Evolutionary conservation across 2,113 vertebrate species (phyloP).

Genomic region (Charadrius vociferus): DNA sequence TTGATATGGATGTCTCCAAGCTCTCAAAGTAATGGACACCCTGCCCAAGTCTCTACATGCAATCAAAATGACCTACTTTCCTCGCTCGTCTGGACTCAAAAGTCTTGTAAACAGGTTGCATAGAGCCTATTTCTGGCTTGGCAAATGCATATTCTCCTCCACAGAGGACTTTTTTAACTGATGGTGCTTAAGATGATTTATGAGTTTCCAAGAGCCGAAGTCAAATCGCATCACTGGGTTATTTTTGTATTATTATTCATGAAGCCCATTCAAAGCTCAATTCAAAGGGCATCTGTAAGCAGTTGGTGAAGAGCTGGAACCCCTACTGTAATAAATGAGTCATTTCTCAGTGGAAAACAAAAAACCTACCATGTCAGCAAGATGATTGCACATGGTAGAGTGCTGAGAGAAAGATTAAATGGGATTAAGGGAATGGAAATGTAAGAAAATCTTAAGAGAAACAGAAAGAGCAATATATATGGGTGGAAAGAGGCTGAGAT

Average conservation of each 20-base stretch:
- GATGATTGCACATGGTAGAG: conserved; percentile 3
- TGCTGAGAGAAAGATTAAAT: not conserved
- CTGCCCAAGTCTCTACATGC: conserved; percentile 24
- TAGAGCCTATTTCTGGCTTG: conserved; percentile 50
- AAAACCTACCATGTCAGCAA: conserved; percentile 54
- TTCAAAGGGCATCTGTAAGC: conserved; percentile 50
- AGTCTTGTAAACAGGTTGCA: conserved; percentile 2
- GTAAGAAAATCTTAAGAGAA: not conserved
- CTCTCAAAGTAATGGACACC: not conserved
- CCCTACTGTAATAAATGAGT: conserved; percentile 69
- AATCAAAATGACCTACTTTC: conserved; percentile 10
- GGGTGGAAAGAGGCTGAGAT: not conserved
- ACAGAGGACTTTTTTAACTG: conserved; percentile 41
- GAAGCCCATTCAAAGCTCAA: conserved; percentile 48
- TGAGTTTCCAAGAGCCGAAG: conserved; percentile 43
- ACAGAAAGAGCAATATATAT: not conserved
- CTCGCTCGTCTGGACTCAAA: not conserved
- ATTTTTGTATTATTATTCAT: conserved; percentile 69
- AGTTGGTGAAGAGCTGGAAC: conserved; percentile 48
- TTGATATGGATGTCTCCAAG: not conserved
- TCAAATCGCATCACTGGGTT: conserved; percentile 52
- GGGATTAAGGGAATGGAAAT: not conserved
- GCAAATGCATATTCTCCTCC: not conserved
- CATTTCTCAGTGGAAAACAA: conserved; percentile 57
- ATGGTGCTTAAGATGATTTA: conserved; percentile 50